Conservation (phyloP, 2,888 invertebrate genomes). For the Cheilosia pagana region DNA sequence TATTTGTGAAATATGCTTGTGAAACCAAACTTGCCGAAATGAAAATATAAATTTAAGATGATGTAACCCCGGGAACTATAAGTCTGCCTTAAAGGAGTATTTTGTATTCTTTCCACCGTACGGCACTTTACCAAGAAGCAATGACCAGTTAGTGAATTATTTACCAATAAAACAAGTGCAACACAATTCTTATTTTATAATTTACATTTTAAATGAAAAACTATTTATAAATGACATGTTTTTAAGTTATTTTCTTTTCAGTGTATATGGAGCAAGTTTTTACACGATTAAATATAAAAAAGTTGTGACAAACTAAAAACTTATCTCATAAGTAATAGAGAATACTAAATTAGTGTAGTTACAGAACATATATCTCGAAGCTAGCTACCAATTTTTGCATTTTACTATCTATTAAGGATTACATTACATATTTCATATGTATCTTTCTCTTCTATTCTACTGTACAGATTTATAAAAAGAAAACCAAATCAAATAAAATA, state of each 20-base stretch:
- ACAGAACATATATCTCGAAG: constrained; percentile 51
- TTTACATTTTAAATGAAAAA: constrained; percentile 43
- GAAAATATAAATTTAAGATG: too few relatives aligned
- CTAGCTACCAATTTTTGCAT: constrained; percentile 52
- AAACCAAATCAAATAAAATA: constrained; percentile 6
- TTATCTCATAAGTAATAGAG: constrained; percentile 17
- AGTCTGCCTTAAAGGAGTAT: too few relatives aligned
- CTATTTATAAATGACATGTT: constrained; percentile 39
- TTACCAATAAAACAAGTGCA: not conserved
- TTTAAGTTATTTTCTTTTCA: constrained; percentile 41
- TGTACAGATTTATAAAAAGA: constrained; percentile 42
- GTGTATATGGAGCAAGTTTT: constrained; percentile 40
- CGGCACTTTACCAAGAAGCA: too few relatives aligned
- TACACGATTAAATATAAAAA: constrained; percentile 52
- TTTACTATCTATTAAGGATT: constrained; percentile 45
- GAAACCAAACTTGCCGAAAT: too few relatives aligned
- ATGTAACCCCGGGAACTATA: too few relatives aligned
- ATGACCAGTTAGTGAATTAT: too few relatives aligned
- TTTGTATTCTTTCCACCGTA: too few relatives aligned
- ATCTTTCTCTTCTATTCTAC: constrained; percentile 2
- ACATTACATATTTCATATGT: constrained; percentile 27
- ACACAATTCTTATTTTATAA: constrained; percentile 14
- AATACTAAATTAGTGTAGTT: constrained; percentile 46
- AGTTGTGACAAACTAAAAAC: constrained; percentile 43
- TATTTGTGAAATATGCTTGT: too few relatives aligned